Base-by-base conservation (phyloP, 2,113 vertebrate species). In the Cepphus grylle region DNA sequence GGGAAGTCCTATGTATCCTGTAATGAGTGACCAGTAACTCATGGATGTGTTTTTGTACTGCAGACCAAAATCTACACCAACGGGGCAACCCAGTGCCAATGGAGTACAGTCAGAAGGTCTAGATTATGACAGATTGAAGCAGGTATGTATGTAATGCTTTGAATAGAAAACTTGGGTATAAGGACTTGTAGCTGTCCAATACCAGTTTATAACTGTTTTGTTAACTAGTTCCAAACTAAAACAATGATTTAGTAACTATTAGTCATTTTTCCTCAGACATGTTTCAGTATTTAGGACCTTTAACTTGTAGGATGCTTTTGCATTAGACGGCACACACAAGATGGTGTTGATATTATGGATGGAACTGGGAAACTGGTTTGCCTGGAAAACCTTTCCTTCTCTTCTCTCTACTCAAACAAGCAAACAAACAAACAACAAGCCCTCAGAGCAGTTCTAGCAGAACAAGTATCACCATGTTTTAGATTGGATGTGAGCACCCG, bases 111-210 rank as follows among this genome's bases (percentile, higher is more conserved):
- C 98, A 83, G 99, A 99, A 98, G 94, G 98, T 40, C 97, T 99
- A 27, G 99, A 99, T 97, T 99, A 99, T 30, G 99, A 99, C 98
- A 98, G 99, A 97, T 98, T 99, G 98, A 99, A 99, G 97, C 99
- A 99, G 99, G 99, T 99, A 96, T 4, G 92, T 86, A 66, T 62
- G 4, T 32, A 55, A 56, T 58, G 40, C 26, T 56, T 78, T 42
- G 4, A 61, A 47, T 8, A 71, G 15, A 6, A 82, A 49, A 34
- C 34, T 59, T 91, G 72, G 6, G 6, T 36, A 6, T 36, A 45
- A 85, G 40, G 23, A 63, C 34, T 76, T 88, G 56, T 8, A 88
- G 58, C 40, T 92, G 12, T 69, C 43, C 19, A 40, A 3, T 61
- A 69, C 13, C 34, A 50, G 5, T 27, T 71, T 65, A 36, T 32